phyloP scores from a whole-genome alignment of 2,888 invertebrate genomes.

The Ferrisia virgata region DNA sequence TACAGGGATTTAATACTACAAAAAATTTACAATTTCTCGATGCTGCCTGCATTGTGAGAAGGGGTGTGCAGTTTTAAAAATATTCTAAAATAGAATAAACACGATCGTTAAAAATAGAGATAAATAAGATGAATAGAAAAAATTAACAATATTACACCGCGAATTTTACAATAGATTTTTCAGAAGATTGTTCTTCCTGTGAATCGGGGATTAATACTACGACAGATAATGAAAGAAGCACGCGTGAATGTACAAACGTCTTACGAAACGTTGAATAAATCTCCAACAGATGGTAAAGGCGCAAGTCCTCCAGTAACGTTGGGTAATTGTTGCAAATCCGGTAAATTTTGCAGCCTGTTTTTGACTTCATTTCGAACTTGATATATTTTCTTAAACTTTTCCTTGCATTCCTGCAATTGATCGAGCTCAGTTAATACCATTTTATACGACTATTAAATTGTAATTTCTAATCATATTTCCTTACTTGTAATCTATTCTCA shows the following conservation, averaged over 20 bases:
- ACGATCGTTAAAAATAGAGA: constrained; percentile 7
- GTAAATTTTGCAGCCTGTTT: constrained; percentile 88
- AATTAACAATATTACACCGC: constrained; percentile 33
- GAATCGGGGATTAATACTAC: background rate
- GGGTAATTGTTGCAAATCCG: constrained; percentile 86
- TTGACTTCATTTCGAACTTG: constrained; percentile 83
- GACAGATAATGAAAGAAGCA: constrained; percentile 48
- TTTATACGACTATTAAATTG: constrained; percentile 22
- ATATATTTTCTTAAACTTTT: constrained; percentile 81
- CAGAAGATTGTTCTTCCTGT: background rate
- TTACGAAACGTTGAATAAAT: constrained; percentile 72
- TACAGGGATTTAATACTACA: background rate
- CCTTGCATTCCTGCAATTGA: constrained; percentile 76
- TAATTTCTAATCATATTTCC: constrained; percentile 31
- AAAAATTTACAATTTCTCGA: background rate
- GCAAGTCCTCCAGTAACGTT: constrained; percentile 89
- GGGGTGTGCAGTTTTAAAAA: background rate
- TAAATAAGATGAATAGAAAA: background rate
- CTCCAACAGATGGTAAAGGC: constrained; percentile 91
- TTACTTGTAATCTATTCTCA: constrained; percentile 81
- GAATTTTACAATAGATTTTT: constrained; percentile 34
- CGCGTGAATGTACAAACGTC: background rate
- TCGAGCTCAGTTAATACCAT: background rate
- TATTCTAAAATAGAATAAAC: constrained; percentile 7
- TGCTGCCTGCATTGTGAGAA: background rate